These are phyloP conservation scores for Amniataba percoides DNA, from an alignment of 2,797 vertebrate species.

Conservation along the genomic window DNA sequence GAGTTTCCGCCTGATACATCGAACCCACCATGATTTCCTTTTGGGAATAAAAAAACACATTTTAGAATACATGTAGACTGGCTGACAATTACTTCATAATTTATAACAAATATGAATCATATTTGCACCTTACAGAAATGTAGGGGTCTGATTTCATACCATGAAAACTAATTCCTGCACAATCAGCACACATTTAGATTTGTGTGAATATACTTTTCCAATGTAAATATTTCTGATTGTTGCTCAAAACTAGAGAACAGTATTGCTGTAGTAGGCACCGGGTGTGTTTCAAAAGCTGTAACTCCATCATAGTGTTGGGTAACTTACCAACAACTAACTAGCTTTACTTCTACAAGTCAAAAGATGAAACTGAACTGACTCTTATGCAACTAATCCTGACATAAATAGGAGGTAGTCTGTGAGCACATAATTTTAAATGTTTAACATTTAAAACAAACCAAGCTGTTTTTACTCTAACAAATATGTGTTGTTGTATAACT, in stretches of 20 bases:
- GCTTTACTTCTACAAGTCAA: background rate
- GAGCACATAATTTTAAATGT: background rate
- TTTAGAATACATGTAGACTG: background rate
- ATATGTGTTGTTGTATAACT: background rate
- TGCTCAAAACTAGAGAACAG: background rate
- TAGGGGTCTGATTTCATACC: background rate
- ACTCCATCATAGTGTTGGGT: background rate
- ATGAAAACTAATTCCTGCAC: background rate
- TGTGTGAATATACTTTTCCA: background rate
- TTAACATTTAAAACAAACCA: background rate
- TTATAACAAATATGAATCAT: background rate
- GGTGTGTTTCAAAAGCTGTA: background rate
- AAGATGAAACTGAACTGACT: background rate
- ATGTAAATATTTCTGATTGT: background rate
- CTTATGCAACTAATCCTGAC: background rate
- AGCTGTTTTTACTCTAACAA: background rate
- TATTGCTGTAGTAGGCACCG: background rate
- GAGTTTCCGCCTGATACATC: constrained; percentile 99
- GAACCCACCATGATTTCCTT: constrained; percentile 99
- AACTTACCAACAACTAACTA: no score
- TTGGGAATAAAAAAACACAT: constrained; percentile 34
- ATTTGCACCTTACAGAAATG: background rate
- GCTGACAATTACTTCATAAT: background rate
- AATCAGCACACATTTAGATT: background rate
- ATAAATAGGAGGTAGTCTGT: background rate